These are phyloP conservation scores for Melanostoma scalare DNA, from an alignment of 2,888 invertebrate species.

Conservation along the genomic window DNA sequence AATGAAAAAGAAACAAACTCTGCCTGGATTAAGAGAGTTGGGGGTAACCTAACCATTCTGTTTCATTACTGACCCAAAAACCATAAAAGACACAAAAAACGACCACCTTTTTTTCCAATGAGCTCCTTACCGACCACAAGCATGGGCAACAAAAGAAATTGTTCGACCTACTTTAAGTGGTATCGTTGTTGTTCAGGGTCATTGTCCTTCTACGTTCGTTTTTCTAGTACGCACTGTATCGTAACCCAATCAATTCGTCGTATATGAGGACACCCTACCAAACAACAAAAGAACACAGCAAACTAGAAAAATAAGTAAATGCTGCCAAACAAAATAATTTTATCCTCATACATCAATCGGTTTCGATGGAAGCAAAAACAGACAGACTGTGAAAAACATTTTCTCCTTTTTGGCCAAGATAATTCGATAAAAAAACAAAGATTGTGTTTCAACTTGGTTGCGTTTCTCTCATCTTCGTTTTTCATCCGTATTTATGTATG, in stretches of 20 bases:
- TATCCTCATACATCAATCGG: conserved; percentile 48
- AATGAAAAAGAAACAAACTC: conserved; percentile 9
- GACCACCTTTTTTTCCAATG: conserved; percentile 4
- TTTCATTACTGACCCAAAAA: conserved; percentile 46
- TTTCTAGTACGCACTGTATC: conserved; percentile 8
- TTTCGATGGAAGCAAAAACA: conserved; percentile 47
- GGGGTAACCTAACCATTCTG: conserved; percentile 20
- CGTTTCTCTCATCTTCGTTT: conserved; percentile 17
- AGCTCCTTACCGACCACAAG: conserved; percentile 43
- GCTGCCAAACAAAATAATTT: conserved; percentile 44
- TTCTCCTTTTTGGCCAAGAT: conserved; percentile 13
- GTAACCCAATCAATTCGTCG: conserved; percentile 6
- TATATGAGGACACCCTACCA: neutral
- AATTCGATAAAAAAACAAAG: conserved; percentile 52
- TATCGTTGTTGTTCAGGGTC: conserved; percentile 40
- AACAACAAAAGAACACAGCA: conserved; percentile 3
- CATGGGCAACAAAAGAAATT: conserved; percentile 39
- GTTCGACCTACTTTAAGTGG: conserved; percentile 36
- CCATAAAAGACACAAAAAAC: conserved; percentile 24
- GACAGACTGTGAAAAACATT: conserved; percentile 22
- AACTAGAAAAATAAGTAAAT: neutral
- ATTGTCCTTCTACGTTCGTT: conserved; percentile 36
- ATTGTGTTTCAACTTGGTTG: conserved; percentile 56
- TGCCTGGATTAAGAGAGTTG: conserved; percentile 23
- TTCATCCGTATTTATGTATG: neutral